Evolutionary conservation across 2,888 invertebrate species (phyloP), one percentile per base, ranked within the genome.

Genomic region (Cerastis rubricosa): DNA sequence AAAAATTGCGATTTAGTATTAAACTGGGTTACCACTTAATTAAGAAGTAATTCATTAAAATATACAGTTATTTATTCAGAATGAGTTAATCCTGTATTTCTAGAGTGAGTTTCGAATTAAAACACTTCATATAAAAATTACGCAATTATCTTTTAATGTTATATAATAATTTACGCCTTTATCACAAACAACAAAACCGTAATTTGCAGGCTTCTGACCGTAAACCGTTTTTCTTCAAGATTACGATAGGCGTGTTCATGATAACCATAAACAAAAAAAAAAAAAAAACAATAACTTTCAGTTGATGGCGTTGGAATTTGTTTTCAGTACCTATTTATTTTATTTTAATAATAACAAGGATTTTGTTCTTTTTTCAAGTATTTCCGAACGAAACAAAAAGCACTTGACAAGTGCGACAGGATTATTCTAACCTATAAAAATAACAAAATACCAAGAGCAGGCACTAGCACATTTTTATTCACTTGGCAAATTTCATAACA

Each of bases 1-100:
- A 97, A 95, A 96, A 94, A 92, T 93, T 89, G 93, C 93, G 88
- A 92, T 90, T 91, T 88, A 85, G 88, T 89, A 89, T 79, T 25
- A 69, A 65, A 67, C 69, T 84, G 91, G 80, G 92, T 91, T 90
- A 86, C 91, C 91, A 91, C 25, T 84, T 66, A 57, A 22, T 64
- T 51, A 17, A 59, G 59, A 47, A 43, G 17, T 22, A 43, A 35
- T 35, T 25, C 22, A 14, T 17, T 12, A 19, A 19, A 43, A 51
- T 54, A 40, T 40, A 7, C 54, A 43, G 12, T 25, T 29, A 11
- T 12, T 54, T n/a, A 40, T 61, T 61, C n/a, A 67, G 40, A 7
- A 43, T n/a, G 3, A 2, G 5, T 49, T 49, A 57, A 14, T 29
- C 6, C 40, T 67, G 14, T 40, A 66, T 65, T 14, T 12, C 19